Base-by-base conservation (phyloP, 2,113 vertebrate species). In the Montifringilla adamsi region DNA sequence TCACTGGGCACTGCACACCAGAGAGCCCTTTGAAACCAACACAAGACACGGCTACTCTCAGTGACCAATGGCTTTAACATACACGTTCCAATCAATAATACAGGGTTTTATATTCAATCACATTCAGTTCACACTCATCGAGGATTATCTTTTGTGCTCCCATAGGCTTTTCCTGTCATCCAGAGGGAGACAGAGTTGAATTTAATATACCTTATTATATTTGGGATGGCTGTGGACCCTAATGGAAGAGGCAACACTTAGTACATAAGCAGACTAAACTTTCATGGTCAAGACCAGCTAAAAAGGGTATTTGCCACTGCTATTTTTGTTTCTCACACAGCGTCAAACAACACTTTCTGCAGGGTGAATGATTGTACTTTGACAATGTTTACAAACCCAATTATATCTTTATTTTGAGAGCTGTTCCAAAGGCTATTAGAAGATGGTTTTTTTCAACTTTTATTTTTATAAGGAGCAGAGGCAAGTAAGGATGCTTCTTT, bases 11-110 rank as follows among this genome's bases (percentile, higher is more conserved):
- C 15, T 24, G 59, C 75, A 79, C 52, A 76, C 41, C 75, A 82
- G 74, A 96, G 96, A 97, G 87, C 68, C 80, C 92, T 87, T 89
- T 95, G 92, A 94, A 21, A 92, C 67, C 91, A 95, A 83, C 92
- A 96, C 95, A 96, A 92, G 94, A 79, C 11, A 21, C 53, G 96
- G 70, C 70, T 77, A 87, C 75, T 89, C 85, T 90, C 92, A 67
- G 91, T 94, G 96, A 96, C 94, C 64, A 79, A 96, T 95, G 85
- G 88, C 44, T 95, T 93, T 73, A 92, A 62, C 93, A 72, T 86
- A 83, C 80, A 91, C 59, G 73, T 91, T 96, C 96, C 91, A 96
- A 96, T 98, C 97, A 97, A 97, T 98, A 98, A 97, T 94, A 96
- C 84, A 94, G 94, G 93, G 93, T 96, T 97, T 97, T 94, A 84